Evolutionary conservation across 2,113 vertebrate genomes (phyloP).

Genomic region (Cromileptes altivelis): DNA sequence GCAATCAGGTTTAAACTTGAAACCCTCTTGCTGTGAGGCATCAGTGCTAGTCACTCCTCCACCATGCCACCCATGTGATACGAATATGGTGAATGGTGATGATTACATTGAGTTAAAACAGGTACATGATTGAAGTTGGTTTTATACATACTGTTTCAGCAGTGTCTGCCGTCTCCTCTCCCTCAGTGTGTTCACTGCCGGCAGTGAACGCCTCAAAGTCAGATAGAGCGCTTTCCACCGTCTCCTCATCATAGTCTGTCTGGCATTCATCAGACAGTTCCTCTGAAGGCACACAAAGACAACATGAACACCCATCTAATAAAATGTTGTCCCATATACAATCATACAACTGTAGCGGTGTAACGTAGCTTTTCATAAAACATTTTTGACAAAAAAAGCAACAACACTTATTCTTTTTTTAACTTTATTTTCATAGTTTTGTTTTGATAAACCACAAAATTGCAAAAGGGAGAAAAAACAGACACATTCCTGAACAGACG

Average conservation of each 20-base stretch:
- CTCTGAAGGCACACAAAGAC: conserved; percentile 78
- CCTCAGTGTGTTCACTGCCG: conserved; percentile 79
- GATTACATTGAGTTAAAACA: no score
- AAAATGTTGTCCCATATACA: background rate
- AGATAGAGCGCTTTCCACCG: conserved; percentile 78
- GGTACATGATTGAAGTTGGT: background rate
- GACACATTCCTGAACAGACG: no score
- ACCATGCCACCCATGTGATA: background rate
- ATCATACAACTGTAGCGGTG: background rate
- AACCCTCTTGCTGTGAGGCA: no score
- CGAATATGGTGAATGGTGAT: background rate
- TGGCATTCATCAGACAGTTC: conserved; percentile 92
- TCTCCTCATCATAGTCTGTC: conserved; percentile 93
- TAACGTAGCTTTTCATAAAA: background rate
- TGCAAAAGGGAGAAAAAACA: background rate
- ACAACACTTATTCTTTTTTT: no score
- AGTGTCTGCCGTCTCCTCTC: conserved; percentile 85
- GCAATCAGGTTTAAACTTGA: no score
- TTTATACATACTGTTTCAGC: conserved; percentile 84
- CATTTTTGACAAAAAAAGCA: no score
- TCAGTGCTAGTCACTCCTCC: no score
- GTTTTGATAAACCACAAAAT: no score
- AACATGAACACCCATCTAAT: background rate
- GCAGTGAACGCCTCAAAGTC: conserved; percentile 79
- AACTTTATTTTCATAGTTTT: no score